A percentile compares a stretch with the other conserved stretches of the same genome.
Evolutionary conservation across 2,888 invertebrate species (phyloP).

Genomic region (Aethes cnicana): DNA sequence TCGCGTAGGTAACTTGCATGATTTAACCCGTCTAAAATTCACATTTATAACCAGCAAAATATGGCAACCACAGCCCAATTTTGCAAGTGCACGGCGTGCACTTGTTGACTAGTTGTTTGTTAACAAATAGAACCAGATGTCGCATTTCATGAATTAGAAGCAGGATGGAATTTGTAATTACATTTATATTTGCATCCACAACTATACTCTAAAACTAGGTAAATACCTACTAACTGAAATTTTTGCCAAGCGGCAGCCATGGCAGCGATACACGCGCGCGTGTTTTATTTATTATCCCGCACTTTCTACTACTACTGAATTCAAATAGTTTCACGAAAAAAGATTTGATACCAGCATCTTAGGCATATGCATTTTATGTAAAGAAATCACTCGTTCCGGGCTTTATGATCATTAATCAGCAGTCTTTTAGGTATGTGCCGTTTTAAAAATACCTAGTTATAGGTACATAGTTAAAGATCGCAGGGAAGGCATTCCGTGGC

Average conservation of each 20-base stretch:
- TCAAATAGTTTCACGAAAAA: slow-evolving; percentile 30
- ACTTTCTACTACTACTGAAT: slow-evolving; percentile 57
- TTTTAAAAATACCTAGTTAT: slow-evolving; percentile 54
- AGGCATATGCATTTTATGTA: slow-evolving; percentile 36
- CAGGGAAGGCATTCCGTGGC: too few species aligned
- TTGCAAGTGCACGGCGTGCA: slow-evolving; percentile 13
- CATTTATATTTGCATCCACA: neutral
- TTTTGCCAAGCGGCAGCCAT: too few species aligned
- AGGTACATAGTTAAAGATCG: slow-evolving; percentile 42
- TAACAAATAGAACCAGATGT: slow-evolving; percentile 14
- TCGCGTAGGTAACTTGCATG: neutral
- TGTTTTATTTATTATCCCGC: slow-evolving; percentile 52
- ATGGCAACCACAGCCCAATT: slow-evolving; percentile 12
- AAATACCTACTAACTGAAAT: too few species aligned
- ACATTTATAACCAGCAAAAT: slow-evolving; percentile 9
- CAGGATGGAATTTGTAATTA: neutral
- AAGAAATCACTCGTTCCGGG: slow-evolving; percentile 32
- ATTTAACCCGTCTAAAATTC: slow-evolving; percentile 1
- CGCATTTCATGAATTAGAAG: slow-evolving; percentile 7
- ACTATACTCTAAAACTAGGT: neutral
- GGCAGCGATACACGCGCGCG: slow-evolving; percentile 42
- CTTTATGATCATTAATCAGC: slow-evolving; percentile 48
- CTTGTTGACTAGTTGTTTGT: slow-evolving; percentile 16
- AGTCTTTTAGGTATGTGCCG: slow-evolving; percentile 54
- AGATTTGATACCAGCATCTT: slow-evolving; percentile 12